A percentile compares a stretch with the other conserved stretches of the same genome.
phyloP scores from a whole-genome alignment of 2,797 vertebrate species.

The Sebastes matsubarae region DNA sequence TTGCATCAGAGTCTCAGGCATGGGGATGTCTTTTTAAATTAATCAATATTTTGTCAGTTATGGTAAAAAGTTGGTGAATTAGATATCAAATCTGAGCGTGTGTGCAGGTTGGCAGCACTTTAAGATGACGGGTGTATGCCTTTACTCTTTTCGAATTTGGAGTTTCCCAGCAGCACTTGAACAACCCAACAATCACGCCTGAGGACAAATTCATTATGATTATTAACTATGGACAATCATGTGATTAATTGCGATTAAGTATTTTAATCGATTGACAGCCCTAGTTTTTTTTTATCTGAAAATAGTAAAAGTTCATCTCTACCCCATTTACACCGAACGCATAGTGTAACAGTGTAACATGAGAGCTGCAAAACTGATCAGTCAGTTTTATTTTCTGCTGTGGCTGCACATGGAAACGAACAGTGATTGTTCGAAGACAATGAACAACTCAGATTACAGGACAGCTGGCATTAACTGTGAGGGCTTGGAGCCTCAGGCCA shows the following conservation, averaged over 20 bases:
- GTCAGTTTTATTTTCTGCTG: slow-evolving; percentile 14
- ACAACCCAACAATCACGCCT: neutral
- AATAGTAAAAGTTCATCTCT: neutral
- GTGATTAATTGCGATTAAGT: too few species aligned
- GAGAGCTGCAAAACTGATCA: slow-evolving; percentile 25
- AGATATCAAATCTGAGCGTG: neutral
- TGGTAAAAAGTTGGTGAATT: neutral
- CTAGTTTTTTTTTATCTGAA: too few species aligned
- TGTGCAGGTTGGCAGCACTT: neutral
- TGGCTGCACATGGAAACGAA: neutral
- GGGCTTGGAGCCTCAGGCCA: slow-evolving; percentile 9
- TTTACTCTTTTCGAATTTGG: neutral
- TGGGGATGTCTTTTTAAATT: neutral
- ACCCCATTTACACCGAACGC: neutral
- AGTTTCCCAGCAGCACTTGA: neutral
- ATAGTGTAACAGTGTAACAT: neutral
- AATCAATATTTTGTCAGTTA: neutral
- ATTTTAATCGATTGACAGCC: too few species aligned
- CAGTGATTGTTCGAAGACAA: slow-evolving; percentile 11
- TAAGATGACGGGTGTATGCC: too few species aligned
- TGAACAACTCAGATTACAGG: slow-evolving; percentile 12
- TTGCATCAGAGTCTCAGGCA: neutral
- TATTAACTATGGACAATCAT: too few species aligned
- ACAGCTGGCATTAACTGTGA: slow-evolving; percentile 32
- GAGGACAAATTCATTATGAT: neutral